These are phyloP conservation scores for Atta colombica DNA, from an alignment of 1,140 invertebrate species.

Conservation along the genomic window DNA sequence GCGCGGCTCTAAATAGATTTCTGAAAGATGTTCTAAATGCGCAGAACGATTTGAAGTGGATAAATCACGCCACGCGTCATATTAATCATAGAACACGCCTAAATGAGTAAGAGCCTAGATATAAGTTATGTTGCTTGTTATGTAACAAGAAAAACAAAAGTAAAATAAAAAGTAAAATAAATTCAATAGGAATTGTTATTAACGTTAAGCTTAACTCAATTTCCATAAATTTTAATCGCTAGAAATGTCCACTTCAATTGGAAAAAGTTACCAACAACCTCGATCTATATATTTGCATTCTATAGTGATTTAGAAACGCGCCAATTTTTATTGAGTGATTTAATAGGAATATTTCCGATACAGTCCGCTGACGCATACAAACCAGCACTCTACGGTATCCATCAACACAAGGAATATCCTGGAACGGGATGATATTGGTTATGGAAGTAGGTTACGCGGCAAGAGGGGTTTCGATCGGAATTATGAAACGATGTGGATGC, in stretches of 20 bases:
- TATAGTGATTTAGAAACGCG: constrained; percentile 30
- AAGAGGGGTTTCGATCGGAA: constrained; percentile 59
- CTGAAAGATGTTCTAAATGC: constrained; percentile 73
- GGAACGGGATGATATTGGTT: constrained; percentile 10
- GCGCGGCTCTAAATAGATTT: constrained; percentile 72
- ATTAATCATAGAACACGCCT: constrained; percentile 1
- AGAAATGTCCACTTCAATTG: neutral
- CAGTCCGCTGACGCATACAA: constrained; percentile 13
- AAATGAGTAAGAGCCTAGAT: constrained; percentile 53
- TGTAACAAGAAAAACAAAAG: neutral
- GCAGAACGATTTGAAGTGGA: constrained; percentile 78
- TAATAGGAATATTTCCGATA: constrained; percentile 41
- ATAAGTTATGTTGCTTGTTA: neutral
- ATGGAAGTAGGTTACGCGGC: constrained; percentile 56
- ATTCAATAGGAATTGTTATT: neutral
- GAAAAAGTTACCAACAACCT: constrained; percentile 15
- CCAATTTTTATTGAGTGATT: constrained; percentile 35
- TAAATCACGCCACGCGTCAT: constrained; percentile 70
- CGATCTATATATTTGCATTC: constrained; percentile 17
- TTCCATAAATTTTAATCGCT: constrained; percentile 17
- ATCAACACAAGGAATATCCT: neutral
- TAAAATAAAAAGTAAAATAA: constrained; percentile 24
- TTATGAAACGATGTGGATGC: constrained; percentile 36
- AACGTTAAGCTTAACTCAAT: neutral
- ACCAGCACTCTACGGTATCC: constrained; percentile 16